Conservation (phyloP, 2,888 invertebrate species). For the Plebejus melissa region DNA sequence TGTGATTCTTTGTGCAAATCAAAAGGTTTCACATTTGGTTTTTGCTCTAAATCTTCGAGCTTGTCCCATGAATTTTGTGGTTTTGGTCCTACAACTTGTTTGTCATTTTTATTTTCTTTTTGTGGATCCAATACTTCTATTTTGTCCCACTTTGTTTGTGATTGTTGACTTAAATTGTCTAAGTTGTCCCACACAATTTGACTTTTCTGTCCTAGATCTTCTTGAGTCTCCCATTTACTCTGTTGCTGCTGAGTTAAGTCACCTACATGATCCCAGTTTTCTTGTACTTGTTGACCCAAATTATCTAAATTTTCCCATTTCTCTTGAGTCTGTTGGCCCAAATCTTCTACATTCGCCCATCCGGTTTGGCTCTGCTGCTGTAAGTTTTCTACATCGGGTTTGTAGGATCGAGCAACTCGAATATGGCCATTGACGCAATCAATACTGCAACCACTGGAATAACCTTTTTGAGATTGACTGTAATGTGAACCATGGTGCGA, state of each 20-base stretch:
- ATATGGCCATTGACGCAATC: constrained; percentile 52
- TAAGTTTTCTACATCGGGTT: constrained; percentile 40
- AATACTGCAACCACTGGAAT: constrained; percentile 42
- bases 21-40: constrained; percentile 39
- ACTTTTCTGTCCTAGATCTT: constrained; percentile 42
- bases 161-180: constrained; percentile 46
- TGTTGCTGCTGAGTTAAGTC: constrained; percentile 44
- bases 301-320: constrained; percentile 38
- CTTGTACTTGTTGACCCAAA: constrained; percentile 39
- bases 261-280: constrained; percentile 38
- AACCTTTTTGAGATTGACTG: constrained; percentile 47
- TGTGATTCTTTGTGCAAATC: constrained; percentile 44
- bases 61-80: constrained; percentile 42
- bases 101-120: constrained; percentile 42
- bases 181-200: constrained; percentile 40
- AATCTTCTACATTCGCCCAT: constrained; percentile 40
- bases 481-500: constrained; percentile 51
- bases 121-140: constrained; percentile 49
- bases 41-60: constrained; percentile 40
- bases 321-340: constrained; percentile 41
- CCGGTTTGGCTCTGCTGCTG: constrained; percentile 42
- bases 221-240: constrained; percentile 36
- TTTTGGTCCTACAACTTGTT: constrained; percentile 43
- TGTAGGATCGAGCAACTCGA: constrained; percentile 56
- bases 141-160: constrained; percentile 42